Base-by-base conservation (phyloP, 2,113 vertebrate species). In the Salvelinus fontinalis region DNA sequence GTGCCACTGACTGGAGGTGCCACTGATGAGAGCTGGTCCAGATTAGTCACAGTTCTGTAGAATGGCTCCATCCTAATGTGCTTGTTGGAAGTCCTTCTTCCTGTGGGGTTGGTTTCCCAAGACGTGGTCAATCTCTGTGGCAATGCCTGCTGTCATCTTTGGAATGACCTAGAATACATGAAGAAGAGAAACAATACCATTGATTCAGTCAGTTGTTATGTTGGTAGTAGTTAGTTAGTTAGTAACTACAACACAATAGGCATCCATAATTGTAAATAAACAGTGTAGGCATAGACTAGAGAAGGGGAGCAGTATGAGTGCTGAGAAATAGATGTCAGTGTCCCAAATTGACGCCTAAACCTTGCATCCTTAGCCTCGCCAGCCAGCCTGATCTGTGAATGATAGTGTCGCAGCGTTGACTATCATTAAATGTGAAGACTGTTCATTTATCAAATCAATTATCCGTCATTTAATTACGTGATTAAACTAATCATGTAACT, bases 141-240 rank as follows among this genome's bases (percentile, higher is more conserved):
- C 96, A 68, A 98, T 94, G 0, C 96, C 94, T 70, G 97, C 92
- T 20, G 97, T 98, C 94, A 99, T 97, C 94, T 99, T 99, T 91
- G 98, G 95, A 93, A 99, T 96, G 75, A 99, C 97, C 97, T 99
- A 73, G 20, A 73, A 22, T 31, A 73, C 71, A 79, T 13, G 81
- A 70, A 72, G 39, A 44, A 9, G 64, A 2, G 5, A 73, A 49
- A 71, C 59, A 70, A 1, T 44, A 73, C 11, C 3, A 12, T 39
- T 67, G n/a, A 65, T 20, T 26, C 29, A 65, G 34, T 13, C 24
- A n/a, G 34, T 44, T 11, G 18, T 70, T 14, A 44, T 18, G 13
- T 7, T n/a, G 31, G 24, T 22, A 68, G 13, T 16, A 31, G 22
- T 29, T 29, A 29, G 8, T 27, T 68, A 3, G n/a, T 68, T 68